Evolutionary conservation across 2,888 invertebrate genomes (phyloP).

Genomic region (Calliphora vomitoria): DNA sequence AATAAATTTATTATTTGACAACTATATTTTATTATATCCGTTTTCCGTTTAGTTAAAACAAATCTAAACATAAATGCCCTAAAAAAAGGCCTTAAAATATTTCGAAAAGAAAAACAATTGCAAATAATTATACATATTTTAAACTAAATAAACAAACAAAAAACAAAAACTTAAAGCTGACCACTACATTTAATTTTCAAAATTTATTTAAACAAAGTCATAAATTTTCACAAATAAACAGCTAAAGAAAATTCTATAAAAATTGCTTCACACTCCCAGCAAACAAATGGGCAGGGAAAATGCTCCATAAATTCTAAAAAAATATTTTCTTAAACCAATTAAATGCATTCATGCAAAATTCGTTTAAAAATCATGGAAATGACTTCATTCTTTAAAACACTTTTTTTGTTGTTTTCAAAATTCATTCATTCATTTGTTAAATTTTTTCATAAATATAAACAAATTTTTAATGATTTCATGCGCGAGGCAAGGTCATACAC

Average conservation of each 20-base stretch:
- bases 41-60: conserved; percentile 21
- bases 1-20: conserved; percentile 36
- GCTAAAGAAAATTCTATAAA: neutral
- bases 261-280: conserved; percentile 23
- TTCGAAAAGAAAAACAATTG: neutral
- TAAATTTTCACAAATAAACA: conserved; percentile 1
- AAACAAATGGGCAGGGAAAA: conserved; percentile 1
- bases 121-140: conserved; percentile 25
- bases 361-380: neutral
- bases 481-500: conserved; percentile 63
- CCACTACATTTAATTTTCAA: neutral
- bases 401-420: neutral
- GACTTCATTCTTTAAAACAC: neutral
- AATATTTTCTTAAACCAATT: neutral
- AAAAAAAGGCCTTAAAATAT: neutral
- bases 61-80: neutral
- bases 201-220: conserved; percentile 36
- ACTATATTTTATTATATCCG: conserved; percentile 54
- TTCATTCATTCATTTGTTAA: neutral
- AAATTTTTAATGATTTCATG: conserved; percentile 52
- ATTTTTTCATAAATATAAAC: conserved; percentile 36
- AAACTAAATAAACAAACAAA: neutral
- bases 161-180: neutral
- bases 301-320: neutral
- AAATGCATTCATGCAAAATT: neutral